Evolutionary conservation across 2,888 invertebrate genomes (phyloP), one percentile per base, ranked within the genome.

Genomic region (Scaptomyza caliginosa): DNA sequence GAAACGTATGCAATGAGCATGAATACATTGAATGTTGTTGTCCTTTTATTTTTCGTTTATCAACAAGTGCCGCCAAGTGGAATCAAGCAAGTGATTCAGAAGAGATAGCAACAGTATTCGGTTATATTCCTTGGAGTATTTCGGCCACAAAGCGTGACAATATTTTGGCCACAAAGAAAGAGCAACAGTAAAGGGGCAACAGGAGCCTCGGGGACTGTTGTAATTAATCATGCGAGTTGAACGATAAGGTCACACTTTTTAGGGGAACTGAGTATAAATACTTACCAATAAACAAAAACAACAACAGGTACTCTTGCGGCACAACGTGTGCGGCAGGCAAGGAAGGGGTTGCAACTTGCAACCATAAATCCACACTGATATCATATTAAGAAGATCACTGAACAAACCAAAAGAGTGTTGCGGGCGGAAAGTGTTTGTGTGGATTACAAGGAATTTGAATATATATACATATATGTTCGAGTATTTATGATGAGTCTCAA

Each of bases 31-130:
- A 19, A 55, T 45, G 52, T 74, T 45, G 52, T 74, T 84, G 81
- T 81, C 68, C 81, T 86, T 76, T 74, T 23, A 23, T 5, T 32
- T 52, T 58, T 17, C 13, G 2, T 32, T 85, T 85, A 87, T 83
- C 84, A 67, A 68, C 81, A 84, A 84, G 75, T 88, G 77, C 71
- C 88, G 86, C 74, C 70, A 76, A 83, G 66, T 83, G 88, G 86
- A 83, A 82, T 82, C 82, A 82, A 82, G 88, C 88, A 82, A 85
- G 63, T 13, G 46, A 66, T 55, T 13, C 43, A 43, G 10, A n/a
- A 32, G n/a, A 56, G 65, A 72, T 54, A 76, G 36, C 21, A 36
- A 13, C 34, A 6, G 67, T 66, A 72, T 76, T 73, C 73, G 11
- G 24, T 4, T 4, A 52, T 72, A 72, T 76, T 73, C 73, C 77